Percentiles rank a stretch among this genome's conserved stretches.
Conservation (phyloP, 2,888 invertebrate species). For the Chaetoderma sp. region DNA sequence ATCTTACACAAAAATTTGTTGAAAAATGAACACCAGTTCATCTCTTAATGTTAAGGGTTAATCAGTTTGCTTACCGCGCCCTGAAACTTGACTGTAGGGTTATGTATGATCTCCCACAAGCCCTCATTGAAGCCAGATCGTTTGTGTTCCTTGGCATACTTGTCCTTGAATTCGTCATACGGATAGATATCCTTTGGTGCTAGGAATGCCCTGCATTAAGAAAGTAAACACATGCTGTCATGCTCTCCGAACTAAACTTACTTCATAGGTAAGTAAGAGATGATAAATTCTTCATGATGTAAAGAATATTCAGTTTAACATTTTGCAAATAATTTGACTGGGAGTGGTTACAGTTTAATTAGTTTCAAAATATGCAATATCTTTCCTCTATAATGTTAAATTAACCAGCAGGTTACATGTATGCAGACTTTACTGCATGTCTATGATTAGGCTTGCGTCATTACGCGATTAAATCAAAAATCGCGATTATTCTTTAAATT, state of each 20-base stretch:
- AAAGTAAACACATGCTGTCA: slow-evolving; percentile 10
- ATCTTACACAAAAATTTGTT: no score
- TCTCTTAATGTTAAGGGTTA: no score
- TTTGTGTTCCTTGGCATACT: slow-evolving; percentile 83
- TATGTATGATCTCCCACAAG: slow-evolving; percentile 86
- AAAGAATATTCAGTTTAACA: no score
- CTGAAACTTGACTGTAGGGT: slow-evolving; percentile 69
- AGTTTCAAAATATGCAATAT: no score
- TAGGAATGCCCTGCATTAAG: slow-evolving; percentile 76
- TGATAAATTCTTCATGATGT: no score
- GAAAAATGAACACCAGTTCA: no score
- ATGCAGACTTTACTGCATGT: no score
- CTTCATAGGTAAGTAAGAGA: background rate
- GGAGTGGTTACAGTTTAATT: background rate
- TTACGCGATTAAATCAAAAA: no score
- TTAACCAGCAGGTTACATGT: background rate
- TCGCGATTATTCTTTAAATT: no score
- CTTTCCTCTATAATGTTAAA: no score
- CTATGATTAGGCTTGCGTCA: no score
- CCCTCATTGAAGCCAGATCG: slow-evolving; percentile 87
- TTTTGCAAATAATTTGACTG: no score
- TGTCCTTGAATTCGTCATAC: slow-evolving; percentile 84
- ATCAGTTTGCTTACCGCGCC: slow-evolving; percentile 39
- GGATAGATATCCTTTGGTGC: slow-evolving; percentile 88
- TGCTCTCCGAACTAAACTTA: background rate